Percentiles rank a stretch among this genome's conserved stretches.
Evolutionary conservation across 2,888 invertebrate species (phyloP).

Genomic region (Polyploca ridens): DNA sequence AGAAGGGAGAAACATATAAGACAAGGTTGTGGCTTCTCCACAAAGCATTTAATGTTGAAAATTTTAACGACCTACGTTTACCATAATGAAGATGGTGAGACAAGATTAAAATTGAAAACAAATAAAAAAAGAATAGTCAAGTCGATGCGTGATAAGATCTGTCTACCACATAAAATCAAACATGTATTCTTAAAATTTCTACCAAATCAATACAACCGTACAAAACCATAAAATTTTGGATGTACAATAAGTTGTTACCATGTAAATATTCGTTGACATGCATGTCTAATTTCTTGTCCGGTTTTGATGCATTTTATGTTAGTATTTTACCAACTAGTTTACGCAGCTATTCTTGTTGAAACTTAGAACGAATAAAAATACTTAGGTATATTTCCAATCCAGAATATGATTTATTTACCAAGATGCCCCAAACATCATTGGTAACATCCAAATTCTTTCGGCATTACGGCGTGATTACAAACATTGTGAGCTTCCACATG

Average conservation of each 20-base stretch:
- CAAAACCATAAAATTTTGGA: neutral
- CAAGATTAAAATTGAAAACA: neutral
- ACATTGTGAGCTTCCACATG: no score
- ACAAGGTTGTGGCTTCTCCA: neutral
- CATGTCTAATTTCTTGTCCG: neutral
- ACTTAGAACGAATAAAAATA: no score
- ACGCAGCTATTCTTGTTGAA: neutral
- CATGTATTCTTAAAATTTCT: neutral
- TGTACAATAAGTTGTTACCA: neutral
- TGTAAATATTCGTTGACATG: neutral
- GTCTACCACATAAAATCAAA: neutral
- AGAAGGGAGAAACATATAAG: neutral
- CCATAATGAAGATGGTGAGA: neutral
- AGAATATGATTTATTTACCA: no score
- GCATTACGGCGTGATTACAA: no score
- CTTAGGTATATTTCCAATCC: no score
- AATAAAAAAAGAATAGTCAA: neutral
- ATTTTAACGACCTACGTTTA: neutral
- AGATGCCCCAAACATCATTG: no score
- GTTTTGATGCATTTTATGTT: neutral
- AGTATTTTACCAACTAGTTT: neutral
- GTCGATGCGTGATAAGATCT: neutral
- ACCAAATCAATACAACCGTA: neutral
- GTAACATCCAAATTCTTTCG: no score
- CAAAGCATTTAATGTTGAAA: neutral